phyloP scores from a whole-genome alignment of 1,140 invertebrate genomes.

The Heliconius congener region DNA sequence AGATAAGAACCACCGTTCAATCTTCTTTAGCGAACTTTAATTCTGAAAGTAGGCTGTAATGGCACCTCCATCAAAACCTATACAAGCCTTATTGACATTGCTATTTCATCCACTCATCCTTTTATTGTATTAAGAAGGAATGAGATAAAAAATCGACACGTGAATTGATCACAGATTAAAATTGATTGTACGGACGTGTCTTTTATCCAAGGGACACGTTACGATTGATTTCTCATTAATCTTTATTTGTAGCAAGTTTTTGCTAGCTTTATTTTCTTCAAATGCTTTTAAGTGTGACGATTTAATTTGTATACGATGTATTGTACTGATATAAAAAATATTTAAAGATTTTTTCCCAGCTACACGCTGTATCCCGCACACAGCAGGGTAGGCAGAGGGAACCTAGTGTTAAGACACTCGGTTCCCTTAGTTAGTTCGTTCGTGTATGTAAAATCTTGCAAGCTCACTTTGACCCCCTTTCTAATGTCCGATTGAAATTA shows the following conservation, averaged over 20 bases:
- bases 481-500: no score
- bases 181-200: slow-evolving; percentile 74
- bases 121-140: slow-evolving; percentile 29
- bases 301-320: neutral
- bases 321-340: no score
- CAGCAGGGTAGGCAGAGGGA: no score
- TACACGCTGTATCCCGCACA: no score
- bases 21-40: slow-evolving; percentile 76
- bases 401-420: no score
- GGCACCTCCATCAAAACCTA: slow-evolving; percentile 66
- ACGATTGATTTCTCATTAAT: slow-evolving; percentile 79
- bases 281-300: neutral
- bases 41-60: slow-evolving; percentile 76
- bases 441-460: no score
- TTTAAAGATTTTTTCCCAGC: no score
- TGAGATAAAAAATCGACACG: slow-evolving; percentile 45
- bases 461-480: no score
- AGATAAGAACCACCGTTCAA: slow-evolving; percentile 69
- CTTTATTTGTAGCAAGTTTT: slow-evolving; percentile 65
- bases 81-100: slow-evolving; percentile 57
- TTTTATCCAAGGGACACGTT: slow-evolving; percentile 68
- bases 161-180: slow-evolving; percentile 71
- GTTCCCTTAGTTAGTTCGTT: no score
- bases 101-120: slow-evolving; percentile 48
- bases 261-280: neutral